Conservation (phyloP, 1,140 invertebrate genomes). For the Lanistes nyassanus region DNA sequence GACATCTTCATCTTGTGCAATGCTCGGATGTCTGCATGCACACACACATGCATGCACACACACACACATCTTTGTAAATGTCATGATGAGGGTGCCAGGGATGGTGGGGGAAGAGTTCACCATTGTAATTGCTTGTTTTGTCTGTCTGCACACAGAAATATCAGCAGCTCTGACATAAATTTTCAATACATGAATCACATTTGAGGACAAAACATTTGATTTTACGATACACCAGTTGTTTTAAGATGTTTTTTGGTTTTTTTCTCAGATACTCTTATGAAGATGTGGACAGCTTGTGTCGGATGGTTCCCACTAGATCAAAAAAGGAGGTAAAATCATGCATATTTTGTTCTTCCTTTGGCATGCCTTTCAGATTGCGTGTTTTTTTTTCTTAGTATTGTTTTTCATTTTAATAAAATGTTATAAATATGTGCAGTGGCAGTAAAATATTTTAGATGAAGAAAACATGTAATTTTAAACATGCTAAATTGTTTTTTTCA, state of each 20-base stretch:
- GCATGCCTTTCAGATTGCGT: too few species aligned
- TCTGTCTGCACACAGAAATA: too few species aligned
- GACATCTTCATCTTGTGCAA: too few species aligned
- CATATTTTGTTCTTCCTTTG: background rate
- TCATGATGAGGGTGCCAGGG: too few species aligned
- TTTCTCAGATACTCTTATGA: conserved; percentile 1
- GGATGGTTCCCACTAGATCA: background rate
- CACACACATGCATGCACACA: too few species aligned
- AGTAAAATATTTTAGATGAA: background rate
- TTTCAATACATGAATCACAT: too few species aligned
- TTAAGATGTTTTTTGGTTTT: background rate
- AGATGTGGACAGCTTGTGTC: conserved; percentile 1
- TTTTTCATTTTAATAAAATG: background rate
- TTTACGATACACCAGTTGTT: background rate
- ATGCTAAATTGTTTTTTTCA: background rate
- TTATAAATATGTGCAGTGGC: background rate
- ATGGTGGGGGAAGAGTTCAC: too few species aligned
- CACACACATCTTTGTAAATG: too few species aligned
- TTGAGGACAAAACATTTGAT: too few species aligned
- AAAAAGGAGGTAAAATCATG: background rate
- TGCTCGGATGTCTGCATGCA: too few species aligned
- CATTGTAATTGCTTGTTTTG: too few species aligned
- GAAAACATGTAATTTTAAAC: background rate
- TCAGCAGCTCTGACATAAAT: too few species aligned
- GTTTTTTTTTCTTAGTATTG: background rate